phyloP scores from a whole-genome alignment of 2,797 vertebrate species.

The Sandelia bainsii region DNA sequence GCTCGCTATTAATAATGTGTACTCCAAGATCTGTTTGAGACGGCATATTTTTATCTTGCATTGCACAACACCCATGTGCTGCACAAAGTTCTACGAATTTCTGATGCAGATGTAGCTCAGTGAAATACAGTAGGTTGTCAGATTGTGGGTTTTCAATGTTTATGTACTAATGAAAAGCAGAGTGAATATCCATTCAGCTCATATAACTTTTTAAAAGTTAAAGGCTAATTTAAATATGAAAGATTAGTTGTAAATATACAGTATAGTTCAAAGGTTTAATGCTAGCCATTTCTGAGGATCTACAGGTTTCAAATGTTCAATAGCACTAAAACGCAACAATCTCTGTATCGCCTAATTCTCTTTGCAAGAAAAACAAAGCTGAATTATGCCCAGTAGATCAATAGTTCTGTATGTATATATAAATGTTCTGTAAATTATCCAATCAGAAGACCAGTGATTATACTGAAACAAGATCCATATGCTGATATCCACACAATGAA shows the following conservation, averaged over 20 bases:
- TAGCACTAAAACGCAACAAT: background rate
- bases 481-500: too few species aligned
- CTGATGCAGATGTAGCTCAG: background rate
- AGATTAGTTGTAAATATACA: too few species aligned
- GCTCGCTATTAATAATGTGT: slow-evolving; percentile 62
- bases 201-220: background rate
- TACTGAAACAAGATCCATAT: too few species aligned
- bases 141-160: background rate
- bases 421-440: background rate
- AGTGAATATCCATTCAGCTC: background rate
- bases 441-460: background rate
- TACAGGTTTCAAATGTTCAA: slow-evolving; percentile 12
- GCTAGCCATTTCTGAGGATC: background rate
- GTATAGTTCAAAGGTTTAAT: background rate
- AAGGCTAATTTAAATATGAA: background rate
- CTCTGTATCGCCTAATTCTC: background rate
- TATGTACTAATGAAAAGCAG: background rate
- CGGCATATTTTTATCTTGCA: slow-evolving; percentile 15
- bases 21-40: slow-evolving; percentile 17
- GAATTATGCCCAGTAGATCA: background rate
- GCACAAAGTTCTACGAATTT: background rate
- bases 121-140: background rate
- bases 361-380: background rate
- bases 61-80: background rate
- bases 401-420: background rate